Conservation (phyloP, 2,888 invertebrate species). For the Holacanthella duospinosa region DNA sequence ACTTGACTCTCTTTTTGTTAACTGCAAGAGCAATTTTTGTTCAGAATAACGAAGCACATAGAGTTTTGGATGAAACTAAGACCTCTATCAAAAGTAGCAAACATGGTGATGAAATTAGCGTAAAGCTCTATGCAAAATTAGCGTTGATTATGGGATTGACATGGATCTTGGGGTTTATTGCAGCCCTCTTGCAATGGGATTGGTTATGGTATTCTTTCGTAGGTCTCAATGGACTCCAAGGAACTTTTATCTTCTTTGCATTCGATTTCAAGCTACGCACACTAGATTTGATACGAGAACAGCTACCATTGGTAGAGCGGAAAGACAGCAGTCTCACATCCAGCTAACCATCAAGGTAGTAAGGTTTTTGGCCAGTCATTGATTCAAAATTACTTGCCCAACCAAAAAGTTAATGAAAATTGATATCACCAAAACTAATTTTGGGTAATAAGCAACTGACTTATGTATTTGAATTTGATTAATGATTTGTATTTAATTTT, state of each 20-base stretch:
- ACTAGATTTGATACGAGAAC: slow-evolving; percentile 34
- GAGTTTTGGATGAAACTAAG: slow-evolving; percentile 14
- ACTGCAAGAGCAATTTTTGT: slow-evolving; percentile 38
- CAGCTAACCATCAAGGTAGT: not conserved
- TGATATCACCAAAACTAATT: too few relatives aligned
- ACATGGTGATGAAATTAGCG: slow-evolving; percentile 26
- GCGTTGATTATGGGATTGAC: slow-evolving; percentile 45
- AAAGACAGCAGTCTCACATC: not conserved
- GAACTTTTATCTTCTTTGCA: slow-evolving; percentile 43
- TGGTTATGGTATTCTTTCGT: slow-evolving; percentile 45
- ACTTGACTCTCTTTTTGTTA: slow-evolving; percentile 41
- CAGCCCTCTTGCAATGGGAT: slow-evolving; percentile 39
- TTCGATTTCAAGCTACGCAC: slow-evolving; percentile 40
- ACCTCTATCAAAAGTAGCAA: slow-evolving; percentile 9
- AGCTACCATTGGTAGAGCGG: not conserved
- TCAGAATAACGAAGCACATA: slow-evolving; percentile 24
- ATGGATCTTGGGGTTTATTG: slow-evolving; percentile 44
- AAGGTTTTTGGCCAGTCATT: too few relatives aligned
- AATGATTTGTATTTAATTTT: too few relatives aligned
- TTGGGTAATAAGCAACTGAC: too few relatives aligned
- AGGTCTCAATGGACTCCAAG: slow-evolving; percentile 44
- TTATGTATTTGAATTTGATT: too few relatives aligned
- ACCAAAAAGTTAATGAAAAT: too few relatives aligned
- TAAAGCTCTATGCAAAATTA: slow-evolving; percentile 41
- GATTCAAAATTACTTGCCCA: too few relatives aligned